Base-by-base conservation (phyloP, 2,113 vertebrate genomes). In the Notarius quadriscutis region DNA sequence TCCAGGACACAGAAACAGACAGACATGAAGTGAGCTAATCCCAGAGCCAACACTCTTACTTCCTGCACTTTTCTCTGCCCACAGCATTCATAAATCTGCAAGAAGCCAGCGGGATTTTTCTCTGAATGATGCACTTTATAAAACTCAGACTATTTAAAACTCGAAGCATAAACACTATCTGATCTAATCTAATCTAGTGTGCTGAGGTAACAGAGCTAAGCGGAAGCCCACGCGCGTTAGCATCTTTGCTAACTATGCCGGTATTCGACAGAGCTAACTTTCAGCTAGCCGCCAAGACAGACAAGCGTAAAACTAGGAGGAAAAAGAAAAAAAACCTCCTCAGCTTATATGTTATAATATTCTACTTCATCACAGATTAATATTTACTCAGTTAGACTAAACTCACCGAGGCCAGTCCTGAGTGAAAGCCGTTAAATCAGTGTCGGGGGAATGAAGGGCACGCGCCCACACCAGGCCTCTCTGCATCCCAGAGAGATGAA, bases 51-150 rank as follows among this genome's bases (percentile, higher is more conserved):
- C 14, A 69, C 12, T 83, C 92, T 94, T 93, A 94, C 94, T 94
- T 95, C 91, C 87, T 92, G 78, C 65, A 89, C 83, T 92, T 90
- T 91, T 87, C 93, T 91, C 91, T 93, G 90, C 89, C 80, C 91
- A 91, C 91, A 90, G 92, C 91, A 90, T 83, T 92, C 92, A 90
- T 90, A 71, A 86, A 95, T 92, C 93, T 94, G 93, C 86, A 89
- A 90, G 91, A 87, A 20, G 67, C 77, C 87, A 86, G 30, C 81
- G 81, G 62, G 63, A 58, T 58, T 88, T 90, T 87, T 41, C 69
- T 34, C 50, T 60, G 20, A 22, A 62, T 72, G 9, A 34, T 14
- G 62, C 18, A 85, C 5, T 20, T 55, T 2, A 72, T 30, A 72
- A 14, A 69, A 22, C 22, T 63, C 27, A 69, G 65, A 30, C 11